Evolutionary conservation across 92 coral and sea anemone genomes (phyloP).

Genomic region (Porites divaricata): DNA sequence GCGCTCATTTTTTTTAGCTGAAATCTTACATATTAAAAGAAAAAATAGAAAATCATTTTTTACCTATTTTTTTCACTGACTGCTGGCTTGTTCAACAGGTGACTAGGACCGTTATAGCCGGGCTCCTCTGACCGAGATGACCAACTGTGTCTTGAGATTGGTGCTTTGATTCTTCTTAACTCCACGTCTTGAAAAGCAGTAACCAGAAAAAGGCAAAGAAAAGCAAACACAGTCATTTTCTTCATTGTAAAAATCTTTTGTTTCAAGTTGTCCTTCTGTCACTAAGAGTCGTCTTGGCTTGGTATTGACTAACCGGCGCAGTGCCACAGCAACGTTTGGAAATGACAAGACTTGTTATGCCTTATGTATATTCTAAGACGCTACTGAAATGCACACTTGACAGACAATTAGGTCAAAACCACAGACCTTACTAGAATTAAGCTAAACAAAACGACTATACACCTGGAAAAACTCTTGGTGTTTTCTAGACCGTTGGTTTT

Average conservation of each 20-base stretch:
- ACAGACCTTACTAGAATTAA: not conserved
- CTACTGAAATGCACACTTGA: not conserved
- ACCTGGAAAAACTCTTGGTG: not conserved
- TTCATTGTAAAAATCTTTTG: conserved; percentile 4
- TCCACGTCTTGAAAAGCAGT: conserved; percentile 3
- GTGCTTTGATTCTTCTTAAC: not conserved
- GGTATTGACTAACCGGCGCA: not conserved
- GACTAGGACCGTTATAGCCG: not conserved
- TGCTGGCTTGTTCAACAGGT: not conserved
- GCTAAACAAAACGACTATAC: not conserved
- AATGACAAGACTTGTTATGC: not conserved
- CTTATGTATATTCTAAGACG: not conserved
- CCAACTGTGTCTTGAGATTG: not conserved
- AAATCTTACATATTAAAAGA: not conserved
- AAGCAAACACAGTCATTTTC: not conserved
- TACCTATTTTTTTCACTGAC: conserved; percentile 1
- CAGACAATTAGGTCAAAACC: not conserved
- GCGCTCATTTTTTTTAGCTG: not conserved
- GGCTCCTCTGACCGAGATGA: not conserved
- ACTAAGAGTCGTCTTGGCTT: too few species aligned
- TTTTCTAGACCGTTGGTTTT: conserved; percentile 11
- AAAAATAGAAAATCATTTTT: too few species aligned
- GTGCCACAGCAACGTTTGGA: not conserved
- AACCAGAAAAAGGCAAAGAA: conserved; percentile 1
- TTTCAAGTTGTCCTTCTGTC: not conserved